These are phyloP conservation scores for Chrysaora quinquecirrha DNA, from an alignment of 30 jellyfish, hydroid and myxozoan species.

Conservation along the genomic window DNA sequence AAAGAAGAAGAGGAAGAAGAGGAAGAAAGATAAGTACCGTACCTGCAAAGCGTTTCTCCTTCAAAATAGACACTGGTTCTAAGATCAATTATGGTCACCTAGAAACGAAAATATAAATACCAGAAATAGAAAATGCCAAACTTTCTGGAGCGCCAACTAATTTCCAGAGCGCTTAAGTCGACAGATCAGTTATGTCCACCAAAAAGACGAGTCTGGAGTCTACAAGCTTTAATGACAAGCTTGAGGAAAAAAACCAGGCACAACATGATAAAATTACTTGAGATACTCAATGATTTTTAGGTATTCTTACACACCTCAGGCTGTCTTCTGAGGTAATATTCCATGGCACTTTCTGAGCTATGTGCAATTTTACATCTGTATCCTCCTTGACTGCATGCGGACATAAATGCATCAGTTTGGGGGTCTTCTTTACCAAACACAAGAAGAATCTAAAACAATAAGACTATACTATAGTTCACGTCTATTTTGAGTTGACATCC, in stretches of 20 bases:
- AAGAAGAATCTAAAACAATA: constrained; percentile 70
- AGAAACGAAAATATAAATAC: not conserved
- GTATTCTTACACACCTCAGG: constrained; percentile 87
- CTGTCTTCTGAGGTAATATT: constrained; percentile 71
- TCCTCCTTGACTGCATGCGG: constrained; percentile 94
- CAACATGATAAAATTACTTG: too few species aligned
- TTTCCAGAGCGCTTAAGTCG: too few species aligned
- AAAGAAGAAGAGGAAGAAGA: too few species aligned
- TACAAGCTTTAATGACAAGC: too few species aligned
- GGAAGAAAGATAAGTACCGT: too few species aligned
- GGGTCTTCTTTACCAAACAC: constrained; percentile 91
- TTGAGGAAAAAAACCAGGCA: too few species aligned
- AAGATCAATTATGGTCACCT: constrained; percentile 88
- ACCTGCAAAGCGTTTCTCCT: constrained; percentile 98
- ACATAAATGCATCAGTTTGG: constrained; percentile 85
- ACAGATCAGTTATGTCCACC: too few species aligned
- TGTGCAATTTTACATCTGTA: constrained; percentile 77
- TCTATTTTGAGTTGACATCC: too few species aligned
- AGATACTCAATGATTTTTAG: too few species aligned
- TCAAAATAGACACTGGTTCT: constrained; percentile 82
- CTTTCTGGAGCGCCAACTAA: too few species aligned
- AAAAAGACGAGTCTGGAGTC: too few species aligned
- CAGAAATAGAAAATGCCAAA: too few species aligned
- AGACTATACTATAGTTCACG: not conserved
- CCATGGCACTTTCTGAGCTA: constrained; percentile 96